A percentile compares a stretch with the other conserved stretches of the same genome.
phyloP scores from a whole-genome alignment of 2,113 vertebrate genomes.

The Hyaena hyaena region DNA sequence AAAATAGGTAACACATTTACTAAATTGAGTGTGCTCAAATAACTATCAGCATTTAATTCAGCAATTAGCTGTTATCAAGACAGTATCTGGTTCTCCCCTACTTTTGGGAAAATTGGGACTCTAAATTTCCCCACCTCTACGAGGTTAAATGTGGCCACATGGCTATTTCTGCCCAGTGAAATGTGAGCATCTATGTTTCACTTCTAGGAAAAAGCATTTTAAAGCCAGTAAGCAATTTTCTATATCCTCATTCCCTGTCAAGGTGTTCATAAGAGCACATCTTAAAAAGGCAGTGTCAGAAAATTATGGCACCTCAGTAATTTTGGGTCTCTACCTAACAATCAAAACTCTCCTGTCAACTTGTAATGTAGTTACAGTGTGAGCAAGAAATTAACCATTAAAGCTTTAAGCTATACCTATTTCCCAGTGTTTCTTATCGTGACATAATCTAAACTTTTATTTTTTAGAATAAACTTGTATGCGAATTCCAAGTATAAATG shows the following conservation, averaged over 20 bases:
- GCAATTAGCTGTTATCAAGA: background rate
- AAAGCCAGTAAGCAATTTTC: background rate
- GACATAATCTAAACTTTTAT: background rate
- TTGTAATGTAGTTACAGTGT: background rate
- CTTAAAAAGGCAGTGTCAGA: background rate
- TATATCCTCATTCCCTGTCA: background rate
- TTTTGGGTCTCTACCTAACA: background rate
- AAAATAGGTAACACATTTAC: background rate
- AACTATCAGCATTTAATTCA: constrained; percentile 10
- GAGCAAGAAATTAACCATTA: background rate
- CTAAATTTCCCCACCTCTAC: background rate
- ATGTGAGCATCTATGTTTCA: constrained; percentile 10
- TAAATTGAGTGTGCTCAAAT: background rate
- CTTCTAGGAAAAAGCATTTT: background rate
- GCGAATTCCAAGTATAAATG: background rate
- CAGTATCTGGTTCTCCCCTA: background rate
- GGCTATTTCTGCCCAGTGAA: constrained; percentile 22
- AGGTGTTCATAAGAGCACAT: background rate
- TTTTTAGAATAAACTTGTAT: background rate
- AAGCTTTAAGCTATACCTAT: background rate
- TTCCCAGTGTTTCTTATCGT: background rate
- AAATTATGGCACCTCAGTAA: constrained; percentile 6
- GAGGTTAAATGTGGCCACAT: constrained; percentile 5
- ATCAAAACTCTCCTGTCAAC: background rate
- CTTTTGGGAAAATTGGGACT: background rate